A percentile compares a stretch with the other conserved stretches of the same genome.
These are phyloP conservation scores for Dynastes grantii DNA, from an alignment of 2,888 invertebrate species.

Conservation along the genomic window DNA sequence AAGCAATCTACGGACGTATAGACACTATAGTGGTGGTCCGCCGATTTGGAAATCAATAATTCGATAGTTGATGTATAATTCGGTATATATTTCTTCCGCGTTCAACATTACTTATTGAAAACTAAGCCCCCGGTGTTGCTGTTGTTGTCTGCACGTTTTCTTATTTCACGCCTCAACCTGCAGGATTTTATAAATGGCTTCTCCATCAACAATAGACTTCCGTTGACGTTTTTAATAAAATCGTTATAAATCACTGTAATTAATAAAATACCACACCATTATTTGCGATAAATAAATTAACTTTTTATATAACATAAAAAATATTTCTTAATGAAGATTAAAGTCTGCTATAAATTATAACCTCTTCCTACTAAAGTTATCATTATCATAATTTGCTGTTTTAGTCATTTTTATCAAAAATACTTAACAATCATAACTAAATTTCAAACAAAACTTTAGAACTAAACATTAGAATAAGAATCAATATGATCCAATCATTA, in stretches of 20 bases:
- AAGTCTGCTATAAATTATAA: too few species aligned
- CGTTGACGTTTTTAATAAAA: constrained; percentile 26
- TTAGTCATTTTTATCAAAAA: too few species aligned
- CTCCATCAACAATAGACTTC: constrained; percentile 19
- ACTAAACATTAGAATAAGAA: too few species aligned
- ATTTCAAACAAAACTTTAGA: too few species aligned
- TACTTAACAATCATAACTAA: too few species aligned
- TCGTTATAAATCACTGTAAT: constrained; percentile 17
- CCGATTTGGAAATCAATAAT: constrained; percentile 67
- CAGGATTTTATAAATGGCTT: constrained; percentile 31
- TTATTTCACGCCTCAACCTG: constrained; percentile 34
- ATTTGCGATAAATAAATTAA: constrained; percentile 12
- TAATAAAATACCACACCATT: constrained; percentile 29
- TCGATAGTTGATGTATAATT: constrained; percentile 54
- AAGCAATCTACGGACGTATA: neutral
- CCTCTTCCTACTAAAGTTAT: too few species aligned
- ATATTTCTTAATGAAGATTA: too few species aligned
- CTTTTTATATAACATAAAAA: too few species aligned
- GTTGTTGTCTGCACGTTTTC: constrained; percentile 39
- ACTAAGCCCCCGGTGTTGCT: constrained; percentile 6
- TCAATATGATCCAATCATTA: too few species aligned
- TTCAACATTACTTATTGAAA: constrained; percentile 32
- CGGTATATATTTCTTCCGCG: constrained; percentile 36
- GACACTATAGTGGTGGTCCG: constrained; percentile 55
- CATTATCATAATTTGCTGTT: too few species aligned